Evolutionary conservation across 2,797 vertebrate species (phyloP).

Genomic region (Alosa sapidissima): DNA sequence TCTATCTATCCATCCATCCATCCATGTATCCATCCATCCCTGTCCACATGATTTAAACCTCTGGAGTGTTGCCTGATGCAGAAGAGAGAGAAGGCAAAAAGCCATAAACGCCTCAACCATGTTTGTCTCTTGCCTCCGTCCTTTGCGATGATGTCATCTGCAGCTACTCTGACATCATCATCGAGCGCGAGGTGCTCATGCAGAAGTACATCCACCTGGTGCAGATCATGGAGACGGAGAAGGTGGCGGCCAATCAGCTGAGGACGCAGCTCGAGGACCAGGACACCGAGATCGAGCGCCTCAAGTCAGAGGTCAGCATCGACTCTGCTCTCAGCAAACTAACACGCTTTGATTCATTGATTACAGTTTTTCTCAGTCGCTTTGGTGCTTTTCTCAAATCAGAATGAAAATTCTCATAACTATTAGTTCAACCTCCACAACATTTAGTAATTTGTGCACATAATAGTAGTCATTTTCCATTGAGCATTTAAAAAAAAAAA

Average conservation of each 20-base stretch:
- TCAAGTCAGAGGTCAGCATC: slow-evolving; percentile 87
- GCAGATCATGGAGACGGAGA: slow-evolving; percentile 97
- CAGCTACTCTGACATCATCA: slow-evolving; percentile 92
- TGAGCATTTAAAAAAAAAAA: background rate
- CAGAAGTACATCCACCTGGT: slow-evolving; percentile 98
- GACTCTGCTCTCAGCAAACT: background rate
- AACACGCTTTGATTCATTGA: too few relatives aligned
- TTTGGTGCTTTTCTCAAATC: too few relatives aligned
- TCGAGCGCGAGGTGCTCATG: slow-evolving; percentile 95
- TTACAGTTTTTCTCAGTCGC: too few relatives aligned
- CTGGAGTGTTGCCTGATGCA: background rate
- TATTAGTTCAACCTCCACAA: too few relatives aligned
- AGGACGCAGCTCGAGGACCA: slow-evolving; percentile 96
- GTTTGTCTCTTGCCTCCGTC: slow-evolving; percentile 2
- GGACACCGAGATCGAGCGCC: slow-evolving; percentile 93
- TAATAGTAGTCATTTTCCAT: background rate
- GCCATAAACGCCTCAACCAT: background rate
- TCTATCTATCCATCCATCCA: too few relatives aligned
- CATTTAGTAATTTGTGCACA: too few relatives aligned
- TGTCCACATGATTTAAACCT: background rate
- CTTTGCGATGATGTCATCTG: slow-evolving; percentile 10
- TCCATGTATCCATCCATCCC: too few relatives aligned
- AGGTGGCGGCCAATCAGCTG: slow-evolving; percentile 93
- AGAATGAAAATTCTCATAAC: too few relatives aligned
- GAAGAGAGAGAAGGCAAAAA: background rate